These are phyloP conservation scores for Tauraco erythrolophus DNA, from an alignment of 2,113 vertebrate species.

Conservation along the genomic window DNA sequence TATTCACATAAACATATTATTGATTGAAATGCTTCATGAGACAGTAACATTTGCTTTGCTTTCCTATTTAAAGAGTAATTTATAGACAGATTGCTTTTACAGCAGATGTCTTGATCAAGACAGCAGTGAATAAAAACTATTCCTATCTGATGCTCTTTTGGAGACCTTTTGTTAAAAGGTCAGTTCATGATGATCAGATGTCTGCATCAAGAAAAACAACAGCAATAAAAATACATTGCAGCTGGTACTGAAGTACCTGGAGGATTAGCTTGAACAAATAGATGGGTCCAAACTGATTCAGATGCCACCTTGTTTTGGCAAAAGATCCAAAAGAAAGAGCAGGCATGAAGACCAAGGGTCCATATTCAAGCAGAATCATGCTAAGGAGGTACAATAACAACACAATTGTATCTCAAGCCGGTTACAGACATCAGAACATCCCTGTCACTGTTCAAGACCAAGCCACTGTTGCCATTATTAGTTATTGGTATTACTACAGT, in stretches of 20 bases:
- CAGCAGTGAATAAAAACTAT: background rate
- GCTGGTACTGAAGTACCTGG: background rate
- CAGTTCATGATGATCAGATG: background rate
- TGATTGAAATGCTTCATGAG: background rate
- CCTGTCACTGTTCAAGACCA: background rate
- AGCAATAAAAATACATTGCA: background rate
- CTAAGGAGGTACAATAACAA: background rate
- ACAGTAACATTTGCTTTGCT: background rate
- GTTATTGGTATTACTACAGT: background rate
- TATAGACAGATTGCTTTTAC: background rate
- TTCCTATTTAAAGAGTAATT: background rate
- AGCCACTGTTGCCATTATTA: background rate
- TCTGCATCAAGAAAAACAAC: background rate
- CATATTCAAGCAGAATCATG: background rate
- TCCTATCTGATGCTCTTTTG: background rate
- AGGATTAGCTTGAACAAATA: background rate
- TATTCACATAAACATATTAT: background rate
- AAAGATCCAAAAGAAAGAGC: background rate
- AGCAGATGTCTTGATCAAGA: background rate
- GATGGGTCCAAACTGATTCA: background rate
- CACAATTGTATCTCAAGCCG: background rate
- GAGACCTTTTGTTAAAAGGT: slow-evolving; percentile 20
- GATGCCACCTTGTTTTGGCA: background rate
- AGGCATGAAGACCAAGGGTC: background rate
- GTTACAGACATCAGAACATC: background rate